Conservation (phyloP, 2,113 vertebrate species). For the Etheostoma cragini region DNA sequence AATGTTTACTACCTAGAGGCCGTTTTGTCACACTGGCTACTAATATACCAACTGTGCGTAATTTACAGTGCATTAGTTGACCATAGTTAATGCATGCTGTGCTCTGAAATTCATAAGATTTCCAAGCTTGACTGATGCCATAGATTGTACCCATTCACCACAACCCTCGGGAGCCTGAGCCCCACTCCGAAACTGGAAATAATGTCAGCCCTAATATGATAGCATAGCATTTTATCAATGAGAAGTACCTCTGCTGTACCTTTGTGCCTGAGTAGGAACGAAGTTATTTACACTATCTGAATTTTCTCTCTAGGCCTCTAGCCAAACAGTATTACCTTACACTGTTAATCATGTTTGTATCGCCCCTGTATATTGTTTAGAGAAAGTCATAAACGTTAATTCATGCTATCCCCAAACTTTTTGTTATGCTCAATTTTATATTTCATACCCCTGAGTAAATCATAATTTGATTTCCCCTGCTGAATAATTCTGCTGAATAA, state of each 20-base stretch:
- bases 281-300: constrained; percentile 14
- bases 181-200: constrained; percentile 11
- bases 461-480: background rate
- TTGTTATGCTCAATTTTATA: background rate
- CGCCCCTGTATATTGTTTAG: background rate
- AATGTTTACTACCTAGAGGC: background rate
- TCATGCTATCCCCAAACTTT: background rate
- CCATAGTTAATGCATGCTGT: background rate
- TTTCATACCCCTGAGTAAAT: background rate
- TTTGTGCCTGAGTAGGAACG: background rate
- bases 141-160: constrained; percentile 4
- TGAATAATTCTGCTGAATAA: background rate
- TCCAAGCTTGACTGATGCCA: constrained; percentile 6
- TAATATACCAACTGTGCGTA: background rate
- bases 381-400: background rate
- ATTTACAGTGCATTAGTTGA: background rate
- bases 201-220: constrained; percentile 12
- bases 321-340: background rate
- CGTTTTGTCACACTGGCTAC: background rate
- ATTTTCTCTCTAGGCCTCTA: background rate
- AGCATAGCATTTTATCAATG: constrained; percentile 9
- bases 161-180: constrained; percentile 11
- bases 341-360: constrained; percentile 3
- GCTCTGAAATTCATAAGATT: constrained; percentile 1
- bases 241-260: background rate